Base-by-base conservation (phyloP, 2,113 vertebrate species). In the Oriolus oriolus region DNA sequence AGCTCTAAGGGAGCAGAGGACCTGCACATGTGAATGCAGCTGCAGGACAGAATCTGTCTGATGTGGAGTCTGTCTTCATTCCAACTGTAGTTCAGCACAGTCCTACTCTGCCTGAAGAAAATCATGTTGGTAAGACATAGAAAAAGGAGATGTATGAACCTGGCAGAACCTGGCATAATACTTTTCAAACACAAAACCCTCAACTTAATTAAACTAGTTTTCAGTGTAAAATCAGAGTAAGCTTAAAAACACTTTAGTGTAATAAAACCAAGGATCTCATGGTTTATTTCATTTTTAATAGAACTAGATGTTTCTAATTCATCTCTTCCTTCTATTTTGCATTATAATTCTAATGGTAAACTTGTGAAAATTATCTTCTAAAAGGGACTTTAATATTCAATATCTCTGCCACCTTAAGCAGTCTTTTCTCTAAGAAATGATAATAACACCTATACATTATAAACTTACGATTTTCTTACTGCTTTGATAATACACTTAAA, bases 11-110 rank as follows among this genome's bases (percentile, higher is more conserved):
- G 2, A 84, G 35, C 13, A 64, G 52, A 56, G 11, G 6, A 69
- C 8, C 9, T 61, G 5, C 18, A 18, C 0, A 1, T 16, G 12
- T 1, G 1, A 45, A 33, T 27, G 10, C 3, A 6, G 15, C 15
- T 2, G 0, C 22, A 76, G 37, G n/a, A 84, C 0, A 61, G 23
- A 47, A 3, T 13, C 60, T 35, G 23, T 63, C 64, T 69, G 3
- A 16, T 61, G 6, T 15, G 7, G 66, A 84, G 6, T 42, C 49
- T 70, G 1, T 37, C 9, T 35, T 76, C 14, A 47, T 64, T 80
- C 24, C 15, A 69, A 2, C 22, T 64, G 9, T 54, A 57, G 16
- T 35, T 61, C 70, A 71, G 14, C 11, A 79, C 16, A 68, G 49
- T 23, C 13, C 16, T 60, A 23, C 26, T 4, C 30, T 19, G 21